Evolutionary conservation across 2,888 invertebrate species (phyloP), one percentile per base, ranked within the genome.

Genomic region (Apantesis nais): DNA sequence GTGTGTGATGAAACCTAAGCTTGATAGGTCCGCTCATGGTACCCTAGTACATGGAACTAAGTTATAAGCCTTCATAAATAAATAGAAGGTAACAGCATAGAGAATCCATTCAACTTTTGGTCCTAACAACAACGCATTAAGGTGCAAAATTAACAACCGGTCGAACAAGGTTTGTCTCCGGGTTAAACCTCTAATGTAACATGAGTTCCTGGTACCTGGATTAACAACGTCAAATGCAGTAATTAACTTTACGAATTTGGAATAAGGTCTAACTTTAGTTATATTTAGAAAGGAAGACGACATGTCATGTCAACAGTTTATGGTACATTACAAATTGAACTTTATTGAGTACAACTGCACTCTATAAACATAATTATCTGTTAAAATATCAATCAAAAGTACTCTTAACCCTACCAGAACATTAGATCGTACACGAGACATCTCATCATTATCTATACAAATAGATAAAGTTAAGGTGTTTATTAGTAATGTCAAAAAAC

Each of bases 151-250:
- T 72, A 67, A 62, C 67, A 34, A 22, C 9, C 58, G 11, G n/a
- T 19, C 63, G 64, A 66, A 37, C 65, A 67, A 62, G 62, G 16
- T 70, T 64, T 73, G 78, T 74, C 74, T 79, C 72, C 67, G 70
- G 76, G 73, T 78, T 77, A 79, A 78, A 76, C 77, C 73, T 67
- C 68, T 75, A 79, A 76, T 72, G 73, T 70, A 73, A 72, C 76
- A 79, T 76, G 70, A 74, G 67, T 73, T 70, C 73, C 74, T 67
- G 55, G 71, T 72, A 75, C 71, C 74, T 73, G 67, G 55, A 70
- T 70, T 73, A 68, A 70, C 44, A 34, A 65, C 31, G 34, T 14
- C 64, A 58, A 66, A 72, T 66, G 29, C 55, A 52, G 75, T 65
- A 74, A 60, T 70, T 44, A 71, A 78, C 76, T 74, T 67, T 78